phyloP scores from a whole-genome alignment of 1,140 invertebrate genomes.

The Camponotus floridanus region DNA sequence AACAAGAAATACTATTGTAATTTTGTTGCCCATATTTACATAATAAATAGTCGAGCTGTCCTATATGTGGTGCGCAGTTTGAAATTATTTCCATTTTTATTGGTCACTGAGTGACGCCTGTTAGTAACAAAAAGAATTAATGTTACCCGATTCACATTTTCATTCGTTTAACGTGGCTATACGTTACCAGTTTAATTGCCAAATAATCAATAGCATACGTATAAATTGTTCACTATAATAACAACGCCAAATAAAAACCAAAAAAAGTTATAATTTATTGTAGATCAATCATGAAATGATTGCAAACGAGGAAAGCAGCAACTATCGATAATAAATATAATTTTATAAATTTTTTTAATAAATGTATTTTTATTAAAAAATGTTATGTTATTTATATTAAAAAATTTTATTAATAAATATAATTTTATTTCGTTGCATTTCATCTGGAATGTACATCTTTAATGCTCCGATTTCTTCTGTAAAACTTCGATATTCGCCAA shows the following conservation, averaged over 20 bases:
- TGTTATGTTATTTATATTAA: too few species aligned
- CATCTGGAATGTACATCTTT: conserved; percentile 26
- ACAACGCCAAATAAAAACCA: conserved; percentile 1
- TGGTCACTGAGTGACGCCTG: conserved; percentile 7
- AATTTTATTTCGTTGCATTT: neutral
- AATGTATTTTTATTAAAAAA: too few species aligned
- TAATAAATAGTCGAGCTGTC: conserved; percentile 8
- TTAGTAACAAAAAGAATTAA: conserved; percentile 46
- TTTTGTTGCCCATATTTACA: neutral
- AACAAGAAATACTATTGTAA: too few species aligned
- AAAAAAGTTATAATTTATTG: conserved; percentile 4
- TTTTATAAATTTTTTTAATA: neutral
- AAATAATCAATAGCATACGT: conserved; percentile 20
- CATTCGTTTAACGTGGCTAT: conserved; percentile 9
- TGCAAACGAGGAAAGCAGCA: neutral
- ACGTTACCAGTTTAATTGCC: conserved; percentile 25
- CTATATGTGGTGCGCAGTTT: neutral
- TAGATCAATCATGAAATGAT: neutral
- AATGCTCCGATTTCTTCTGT: conserved; percentile 36
- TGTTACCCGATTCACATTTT: conserved; percentile 35
- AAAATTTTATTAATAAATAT: too few species aligned
- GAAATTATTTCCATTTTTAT: conserved; percentile 36
- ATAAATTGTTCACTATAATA: conserved; percentile 1
- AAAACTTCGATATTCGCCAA: neutral
- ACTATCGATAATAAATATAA: neutral